These are phyloP conservation scores for Tricholaema leucomelas DNA, from an alignment of 2,113 vertebrate genomes.

Conservation along the genomic window DNA sequence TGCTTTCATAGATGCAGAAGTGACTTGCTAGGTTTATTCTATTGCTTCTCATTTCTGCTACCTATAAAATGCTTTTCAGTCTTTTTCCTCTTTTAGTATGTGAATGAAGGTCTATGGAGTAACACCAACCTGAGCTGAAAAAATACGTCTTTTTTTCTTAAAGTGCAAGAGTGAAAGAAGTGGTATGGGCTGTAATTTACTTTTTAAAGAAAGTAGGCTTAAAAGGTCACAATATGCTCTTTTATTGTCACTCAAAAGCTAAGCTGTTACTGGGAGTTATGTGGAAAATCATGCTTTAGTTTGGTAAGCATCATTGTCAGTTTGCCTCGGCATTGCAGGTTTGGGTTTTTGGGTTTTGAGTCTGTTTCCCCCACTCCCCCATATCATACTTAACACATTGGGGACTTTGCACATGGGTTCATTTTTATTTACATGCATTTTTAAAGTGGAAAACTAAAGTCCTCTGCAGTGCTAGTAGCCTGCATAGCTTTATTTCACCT, in stretches of 20 bases:
- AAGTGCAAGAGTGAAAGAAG: not conserved
- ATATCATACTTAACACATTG: not conserved
- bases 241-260: constrained; percentile 2
- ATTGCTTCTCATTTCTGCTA: not conserved
- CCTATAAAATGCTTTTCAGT: not conserved
- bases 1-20: not conserved
- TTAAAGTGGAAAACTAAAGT: not conserved
- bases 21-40: not conserved
- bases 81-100: not conserved
- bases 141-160: not conserved
- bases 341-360: too few species aligned
- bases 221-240: constrained; percentile 10
- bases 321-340: not conserved
- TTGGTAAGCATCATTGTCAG: not conserved
- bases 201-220: constrained; percentile 2
- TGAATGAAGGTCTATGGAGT: not conserved
- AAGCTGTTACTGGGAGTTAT: not conserved
- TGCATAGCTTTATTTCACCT: not conserved
- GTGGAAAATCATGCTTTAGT: not conserved
- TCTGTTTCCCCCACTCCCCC: not conserved
- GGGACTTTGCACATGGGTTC: not conserved
- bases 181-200: constrained; percentile 1
- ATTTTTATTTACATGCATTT: not conserved
- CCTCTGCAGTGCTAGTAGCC: not conserved
- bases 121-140: not conserved